Percentiles rank a stretch among this genome's conserved stretches.
These are phyloP conservation scores for Nycticorax nycticorax DNA, from an alignment of 2,113 vertebrate species.

Conservation along the genomic window DNA sequence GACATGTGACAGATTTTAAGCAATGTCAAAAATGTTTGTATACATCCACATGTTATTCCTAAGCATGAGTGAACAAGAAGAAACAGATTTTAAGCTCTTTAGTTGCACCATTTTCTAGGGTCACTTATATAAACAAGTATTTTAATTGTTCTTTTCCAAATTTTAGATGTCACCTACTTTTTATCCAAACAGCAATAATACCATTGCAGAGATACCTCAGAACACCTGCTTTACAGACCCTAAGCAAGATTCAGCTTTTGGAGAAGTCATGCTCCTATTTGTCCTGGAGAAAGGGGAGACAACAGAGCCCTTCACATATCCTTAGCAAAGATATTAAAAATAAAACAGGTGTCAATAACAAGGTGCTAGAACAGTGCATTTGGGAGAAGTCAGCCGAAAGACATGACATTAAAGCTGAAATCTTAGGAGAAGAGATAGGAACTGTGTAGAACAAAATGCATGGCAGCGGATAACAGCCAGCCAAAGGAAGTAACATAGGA, in stretches of 20 bases:
- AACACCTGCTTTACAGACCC: background rate
- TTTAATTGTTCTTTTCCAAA: background rate
- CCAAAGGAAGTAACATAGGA: background rate
- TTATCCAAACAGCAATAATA: background rate
- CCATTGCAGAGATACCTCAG: background rate
- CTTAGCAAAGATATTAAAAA: background rate
- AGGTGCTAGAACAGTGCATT: background rate
- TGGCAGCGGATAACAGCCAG: background rate
- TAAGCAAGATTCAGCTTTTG: background rate
- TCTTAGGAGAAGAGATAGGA: background rate
- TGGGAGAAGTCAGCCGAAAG: background rate
- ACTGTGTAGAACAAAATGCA: background rate
- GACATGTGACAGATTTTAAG: background rate
- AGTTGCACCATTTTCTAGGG: background rate
- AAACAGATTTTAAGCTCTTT: background rate
- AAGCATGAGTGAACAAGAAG: background rate
- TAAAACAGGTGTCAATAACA: background rate
- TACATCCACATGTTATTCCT: background rate
- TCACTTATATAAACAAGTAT: background rate
- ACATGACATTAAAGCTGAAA: background rate
- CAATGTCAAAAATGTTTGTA: background rate
- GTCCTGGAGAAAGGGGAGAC: background rate
- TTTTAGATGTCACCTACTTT: background rate
- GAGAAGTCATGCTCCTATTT: background rate
- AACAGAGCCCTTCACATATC: background rate